Percentiles rank a stretch among this genome's conserved stretches.
phyloP scores from a whole-genome alignment of 2,888 invertebrate genomes.

The Ormia ochracea region DNA sequence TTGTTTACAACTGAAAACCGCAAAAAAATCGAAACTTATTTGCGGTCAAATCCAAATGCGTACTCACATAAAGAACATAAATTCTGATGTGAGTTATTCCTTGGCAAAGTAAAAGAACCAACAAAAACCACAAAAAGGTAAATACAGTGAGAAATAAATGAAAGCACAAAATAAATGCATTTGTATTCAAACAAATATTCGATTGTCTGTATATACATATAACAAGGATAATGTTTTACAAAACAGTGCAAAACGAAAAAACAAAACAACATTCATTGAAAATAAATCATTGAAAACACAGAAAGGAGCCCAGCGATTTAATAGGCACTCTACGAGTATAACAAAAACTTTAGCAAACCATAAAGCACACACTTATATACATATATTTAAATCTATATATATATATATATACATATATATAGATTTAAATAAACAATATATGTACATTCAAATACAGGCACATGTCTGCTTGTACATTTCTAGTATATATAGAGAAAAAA shows the following conservation, averaged over 20 bases:
- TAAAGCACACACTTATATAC: not conserved
- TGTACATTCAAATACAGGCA: not conserved
- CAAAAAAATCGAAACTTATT: slow-evolving; percentile 33
- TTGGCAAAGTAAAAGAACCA: not conserved
- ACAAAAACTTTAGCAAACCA: not conserved
- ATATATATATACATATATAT: not conserved
- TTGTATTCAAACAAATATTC: too few relatives aligned
- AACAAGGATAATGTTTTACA: slow-evolving; percentile 32
- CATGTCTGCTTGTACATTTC: not conserved
- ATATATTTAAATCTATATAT: not conserved
- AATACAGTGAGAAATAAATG: not conserved
- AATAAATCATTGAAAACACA: not conserved
- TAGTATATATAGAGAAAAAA: too few relatives aligned
- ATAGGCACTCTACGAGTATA: slow-evolving; percentile 1
- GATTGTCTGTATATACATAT: too few relatives aligned
- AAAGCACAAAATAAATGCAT: slow-evolving; percentile 13
- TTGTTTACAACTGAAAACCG: not conserved
- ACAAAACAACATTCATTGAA: not conserved
- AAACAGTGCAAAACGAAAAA: not conserved
- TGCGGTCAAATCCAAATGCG: slow-evolving; percentile 29
- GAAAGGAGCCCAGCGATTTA: slow-evolving; percentile 29
- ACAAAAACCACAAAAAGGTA: slow-evolving; percentile 32
- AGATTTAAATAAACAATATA: not conserved
- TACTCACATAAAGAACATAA: slow-evolving; percentile 3
- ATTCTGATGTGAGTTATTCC: not conserved